phyloP scores from a whole-genome alignment of 2,113 vertebrate genomes.

The Ranitomeya variabilis region DNA sequence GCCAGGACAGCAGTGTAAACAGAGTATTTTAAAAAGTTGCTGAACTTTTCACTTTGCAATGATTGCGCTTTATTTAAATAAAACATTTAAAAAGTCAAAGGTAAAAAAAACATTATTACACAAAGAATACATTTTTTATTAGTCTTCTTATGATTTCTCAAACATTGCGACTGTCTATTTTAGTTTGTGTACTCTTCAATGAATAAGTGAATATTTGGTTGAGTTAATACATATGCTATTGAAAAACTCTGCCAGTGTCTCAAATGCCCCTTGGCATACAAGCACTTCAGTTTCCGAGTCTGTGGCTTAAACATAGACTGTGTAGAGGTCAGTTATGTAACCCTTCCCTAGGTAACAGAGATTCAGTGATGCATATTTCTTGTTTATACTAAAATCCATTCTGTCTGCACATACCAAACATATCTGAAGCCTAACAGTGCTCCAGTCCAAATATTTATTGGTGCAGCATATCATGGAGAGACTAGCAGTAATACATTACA shows the following conservation, averaged over 20 bases:
- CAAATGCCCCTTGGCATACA: slow-evolving; percentile 26
- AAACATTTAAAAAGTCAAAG: no score
- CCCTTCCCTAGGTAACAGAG: slow-evolving; percentile 21
- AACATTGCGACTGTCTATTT: background rate
- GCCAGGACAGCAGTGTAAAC: no score
- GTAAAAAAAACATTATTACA: background rate
- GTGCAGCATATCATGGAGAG: background rate
- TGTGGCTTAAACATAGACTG: background rate
- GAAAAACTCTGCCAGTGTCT: slow-evolving; percentile 11
- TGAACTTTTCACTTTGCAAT: no score
- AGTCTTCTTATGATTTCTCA: background rate
- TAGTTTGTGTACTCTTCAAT: slow-evolving; percentile 1
- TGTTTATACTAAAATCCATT: slow-evolving; percentile 41
- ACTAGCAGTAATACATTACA: background rate
- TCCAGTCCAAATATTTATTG: slow-evolving; percentile 44
- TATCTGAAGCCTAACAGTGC: background rate
- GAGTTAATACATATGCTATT: background rate
- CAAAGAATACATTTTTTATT: no score
- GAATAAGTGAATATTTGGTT: background rate
- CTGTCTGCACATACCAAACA: slow-evolving; percentile 22
- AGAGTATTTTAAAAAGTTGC: no score
- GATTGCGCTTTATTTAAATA: no score
- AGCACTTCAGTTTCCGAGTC: background rate
- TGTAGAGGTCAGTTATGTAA: slow-evolving; percentile 33
- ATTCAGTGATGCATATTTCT: slow-evolving; percentile 38